Conservation (phyloP, 2,888 invertebrate species). For the Heteromurus nitidus region DNA sequence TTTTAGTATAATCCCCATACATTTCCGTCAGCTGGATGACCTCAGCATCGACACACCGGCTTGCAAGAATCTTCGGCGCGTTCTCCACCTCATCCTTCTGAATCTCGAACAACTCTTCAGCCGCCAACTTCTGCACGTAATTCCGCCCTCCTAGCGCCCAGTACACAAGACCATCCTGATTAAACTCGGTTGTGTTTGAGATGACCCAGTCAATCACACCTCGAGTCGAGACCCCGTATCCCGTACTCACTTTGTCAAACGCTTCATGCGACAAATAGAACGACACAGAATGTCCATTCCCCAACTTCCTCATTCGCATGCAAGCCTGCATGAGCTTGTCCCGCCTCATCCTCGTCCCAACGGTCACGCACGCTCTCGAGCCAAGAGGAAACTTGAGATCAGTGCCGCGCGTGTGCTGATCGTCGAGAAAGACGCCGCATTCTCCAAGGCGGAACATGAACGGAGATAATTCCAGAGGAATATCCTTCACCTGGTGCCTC, state of each 20-base stretch:
- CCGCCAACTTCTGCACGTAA: conserved; percentile 60
- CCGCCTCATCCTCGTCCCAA: conserved; percentile 58
- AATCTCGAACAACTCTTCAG: background rate
- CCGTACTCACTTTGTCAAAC: no score
- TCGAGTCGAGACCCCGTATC: conserved; percentile 24
- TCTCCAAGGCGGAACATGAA: conserved; percentile 46
- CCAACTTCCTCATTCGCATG: conserved; percentile 69
- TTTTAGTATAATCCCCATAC: conserved; percentile 39
- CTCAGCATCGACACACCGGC: conserved; percentile 50
- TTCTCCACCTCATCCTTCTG: background rate
- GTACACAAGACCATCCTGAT: conserved; percentile 60
- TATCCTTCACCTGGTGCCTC: conserved; percentile 11
- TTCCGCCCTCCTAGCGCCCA: conserved; percentile 66
- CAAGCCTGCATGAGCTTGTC: conserved; percentile 70
- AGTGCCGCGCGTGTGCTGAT: conserved; percentile 68
- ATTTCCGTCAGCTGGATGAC: conserved; percentile 34
- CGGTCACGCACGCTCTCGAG: conserved; percentile 58
- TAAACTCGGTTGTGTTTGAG: conserved; percentile 46
- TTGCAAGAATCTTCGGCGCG: background rate
- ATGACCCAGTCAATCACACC: conserved; percentile 62
- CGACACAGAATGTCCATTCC: conserved; percentile 57
- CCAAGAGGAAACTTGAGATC: conserved; percentile 62
- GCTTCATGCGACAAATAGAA: conserved; percentile 68
- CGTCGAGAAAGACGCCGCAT: conserved; percentile 66
- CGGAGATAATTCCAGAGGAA: conserved; percentile 58